These are phyloP conservation scores for Heliconius himera DNA, from an alignment of 1,140 invertebrate genomes.

Conservation along the genomic window DNA sequence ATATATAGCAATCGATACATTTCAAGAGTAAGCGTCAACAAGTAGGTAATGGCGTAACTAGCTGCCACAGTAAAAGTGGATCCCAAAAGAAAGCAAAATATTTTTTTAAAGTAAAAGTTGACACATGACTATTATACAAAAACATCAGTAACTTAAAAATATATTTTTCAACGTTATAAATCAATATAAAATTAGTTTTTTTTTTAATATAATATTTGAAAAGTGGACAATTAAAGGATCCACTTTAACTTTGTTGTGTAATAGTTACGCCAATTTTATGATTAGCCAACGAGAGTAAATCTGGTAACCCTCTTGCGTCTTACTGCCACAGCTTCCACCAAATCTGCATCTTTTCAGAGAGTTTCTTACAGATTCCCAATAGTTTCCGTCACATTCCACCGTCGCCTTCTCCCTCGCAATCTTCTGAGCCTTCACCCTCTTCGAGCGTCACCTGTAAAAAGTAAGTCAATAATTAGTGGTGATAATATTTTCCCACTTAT, in stretches of 20 bases:
- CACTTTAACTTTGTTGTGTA: slow-evolving; percentile 10
- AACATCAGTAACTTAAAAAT: background rate
- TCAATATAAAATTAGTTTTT: background rate
- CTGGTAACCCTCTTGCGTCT: slow-evolving; percentile 46
- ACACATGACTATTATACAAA: background rate
- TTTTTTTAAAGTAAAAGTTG: background rate
- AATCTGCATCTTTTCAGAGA: slow-evolving; percentile 91
- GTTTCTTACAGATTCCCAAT: slow-evolving; percentile 91
- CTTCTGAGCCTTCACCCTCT: slow-evolving; percentile 87
- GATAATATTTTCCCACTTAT: background rate
- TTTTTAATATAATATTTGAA: background rate
- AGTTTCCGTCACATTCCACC: slow-evolving; percentile 94
- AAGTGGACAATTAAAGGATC: background rate
- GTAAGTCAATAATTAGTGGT: background rate
- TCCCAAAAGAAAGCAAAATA: background rate
- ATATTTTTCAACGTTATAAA: background rate
- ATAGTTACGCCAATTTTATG: slow-evolving; percentile 44
- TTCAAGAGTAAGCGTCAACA: slow-evolving; percentile 77
- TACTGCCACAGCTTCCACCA: slow-evolving; percentile 89
- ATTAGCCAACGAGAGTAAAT: slow-evolving; percentile 61
- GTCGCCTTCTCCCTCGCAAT: slow-evolving; percentile 83
- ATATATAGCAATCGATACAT: slow-evolving; percentile 63
- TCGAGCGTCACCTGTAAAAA: slow-evolving; percentile 90
- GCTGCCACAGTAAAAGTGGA: slow-evolving; percentile 20
- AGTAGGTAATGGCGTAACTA: slow-evolving; percentile 42